Evolutionary conservation across 2,113 vertebrate genomes (phyloP).

Genomic region (Raja brachyura): DNA sequence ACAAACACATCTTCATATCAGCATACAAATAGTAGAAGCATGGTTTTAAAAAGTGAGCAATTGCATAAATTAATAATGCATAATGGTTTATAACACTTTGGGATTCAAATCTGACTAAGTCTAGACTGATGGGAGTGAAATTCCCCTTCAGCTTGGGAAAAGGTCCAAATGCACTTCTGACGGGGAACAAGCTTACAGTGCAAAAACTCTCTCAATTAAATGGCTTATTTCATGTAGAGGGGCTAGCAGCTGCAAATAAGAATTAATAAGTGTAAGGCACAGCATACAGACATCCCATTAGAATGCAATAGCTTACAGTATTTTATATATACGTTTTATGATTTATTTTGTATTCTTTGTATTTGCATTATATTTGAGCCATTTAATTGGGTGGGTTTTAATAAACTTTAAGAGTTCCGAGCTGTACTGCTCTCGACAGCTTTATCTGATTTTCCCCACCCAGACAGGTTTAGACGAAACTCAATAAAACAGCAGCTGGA

Average conservation of each 20-base stretch:
- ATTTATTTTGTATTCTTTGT: too few species aligned
- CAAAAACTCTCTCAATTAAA: neutral
- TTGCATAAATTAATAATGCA: neutral
- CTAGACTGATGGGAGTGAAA: neutral
- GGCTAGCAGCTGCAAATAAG: neutral
- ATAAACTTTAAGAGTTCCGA: too few species aligned
- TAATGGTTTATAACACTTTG: neutral
- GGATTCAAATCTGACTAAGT: neutral
- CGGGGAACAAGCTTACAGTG: neutral
- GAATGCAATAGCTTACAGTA: too few species aligned
- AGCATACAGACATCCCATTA: too few species aligned
- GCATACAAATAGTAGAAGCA: neutral
- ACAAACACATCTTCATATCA: neutral
- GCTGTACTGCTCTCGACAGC: too few species aligned
- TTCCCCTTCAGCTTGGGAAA: neutral
- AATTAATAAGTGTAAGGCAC: too few species aligned
- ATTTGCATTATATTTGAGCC: too few species aligned
- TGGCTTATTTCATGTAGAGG: neutral
- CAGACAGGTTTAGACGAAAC: too few species aligned
- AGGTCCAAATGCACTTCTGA: neutral
- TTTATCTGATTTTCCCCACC: too few species aligned
- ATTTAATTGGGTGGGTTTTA: too few species aligned
- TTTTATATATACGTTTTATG: too few species aligned
- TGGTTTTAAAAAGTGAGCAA: neutral
- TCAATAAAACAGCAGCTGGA: too few species aligned